Percentiles rank a stretch among this genome's conserved stretches.
Conservation (phyloP, 2,888 invertebrate genomes). For the Drosophila diplacantha region DNA sequence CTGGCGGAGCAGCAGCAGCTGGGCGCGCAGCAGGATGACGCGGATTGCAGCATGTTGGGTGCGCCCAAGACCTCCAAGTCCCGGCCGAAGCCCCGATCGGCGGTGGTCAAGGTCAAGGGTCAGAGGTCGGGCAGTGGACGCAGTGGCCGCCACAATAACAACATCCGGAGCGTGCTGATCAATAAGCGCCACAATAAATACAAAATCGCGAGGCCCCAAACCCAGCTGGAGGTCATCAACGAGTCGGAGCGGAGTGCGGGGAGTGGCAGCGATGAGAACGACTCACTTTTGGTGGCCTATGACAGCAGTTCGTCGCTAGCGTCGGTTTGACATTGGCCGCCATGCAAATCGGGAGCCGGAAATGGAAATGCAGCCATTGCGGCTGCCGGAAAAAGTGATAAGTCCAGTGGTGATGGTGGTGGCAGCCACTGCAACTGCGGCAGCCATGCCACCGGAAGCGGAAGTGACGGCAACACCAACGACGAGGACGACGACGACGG, state of each 20-base stretch:
- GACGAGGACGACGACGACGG: constrained; percentile 19
- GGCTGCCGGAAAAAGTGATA: constrained; percentile 24
- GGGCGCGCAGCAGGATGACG: constrained; percentile 43
- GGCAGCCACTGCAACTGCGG: constrained; percentile 20
- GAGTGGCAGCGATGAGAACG: constrained; percentile 78
- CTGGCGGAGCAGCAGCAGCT: constrained; percentile 46
- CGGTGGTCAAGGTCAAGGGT: constrained; percentile 40
- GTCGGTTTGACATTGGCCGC: constrained; percentile 78
- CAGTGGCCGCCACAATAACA: constrained; percentile 65
- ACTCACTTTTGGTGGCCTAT: constrained; percentile 77
- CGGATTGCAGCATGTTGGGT: constrained; percentile 73
- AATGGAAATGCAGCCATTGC: constrained; percentile 68
- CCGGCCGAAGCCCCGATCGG: constrained; percentile 30
- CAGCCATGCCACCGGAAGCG: constrained; percentile 17
- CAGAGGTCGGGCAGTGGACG: constrained; percentile 39
- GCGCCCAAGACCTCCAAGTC: constrained; percentile 22
- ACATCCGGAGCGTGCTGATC: constrained; percentile 74
- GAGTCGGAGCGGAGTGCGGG: constrained; percentile 76
- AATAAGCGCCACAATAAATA: constrained; percentile 76
- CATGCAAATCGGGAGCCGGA: constrained; percentile 56
- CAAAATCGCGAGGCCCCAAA: constrained; percentile 73
- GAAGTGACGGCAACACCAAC: constrained; percentile 19
- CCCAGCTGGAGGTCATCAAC: constrained; percentile 76
- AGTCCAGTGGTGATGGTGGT: constrained; percentile 1
- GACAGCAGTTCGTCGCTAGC: constrained; percentile 76